phyloP scores from a whole-genome alignment of 2,797 vertebrate species.

The Pipistrellus kuhlii region DNA sequence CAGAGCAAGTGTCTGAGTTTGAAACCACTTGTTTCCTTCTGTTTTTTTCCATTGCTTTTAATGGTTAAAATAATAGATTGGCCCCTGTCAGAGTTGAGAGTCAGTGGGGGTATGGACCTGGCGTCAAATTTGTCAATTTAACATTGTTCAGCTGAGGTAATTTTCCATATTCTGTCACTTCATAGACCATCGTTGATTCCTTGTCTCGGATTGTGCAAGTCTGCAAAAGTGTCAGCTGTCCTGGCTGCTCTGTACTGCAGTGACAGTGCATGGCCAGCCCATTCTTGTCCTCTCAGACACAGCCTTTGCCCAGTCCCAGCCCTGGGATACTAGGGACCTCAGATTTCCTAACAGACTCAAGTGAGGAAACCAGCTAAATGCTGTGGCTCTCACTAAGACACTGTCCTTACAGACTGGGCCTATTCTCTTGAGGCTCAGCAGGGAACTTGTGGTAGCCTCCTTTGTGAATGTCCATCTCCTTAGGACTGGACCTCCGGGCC shows the following conservation, averaged over 20 bases:
- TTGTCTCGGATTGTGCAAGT: conserved; percentile 9
- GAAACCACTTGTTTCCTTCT: conserved; percentile 46
- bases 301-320: background rate
- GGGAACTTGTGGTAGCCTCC: background rate
- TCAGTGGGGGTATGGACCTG: background rate
- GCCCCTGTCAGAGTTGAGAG: background rate
- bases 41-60: background rate
- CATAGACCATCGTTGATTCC: background rate
- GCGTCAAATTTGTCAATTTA: background rate
- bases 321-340: background rate
- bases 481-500: background rate
- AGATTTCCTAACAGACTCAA: background rate
- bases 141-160: background rate
- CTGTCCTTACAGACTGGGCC: background rate
- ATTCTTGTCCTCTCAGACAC: background rate
- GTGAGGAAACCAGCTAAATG: background rate
- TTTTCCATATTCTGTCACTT: background rate
- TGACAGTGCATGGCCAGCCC: background rate
- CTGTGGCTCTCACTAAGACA: background rate
- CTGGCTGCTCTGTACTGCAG: background rate
- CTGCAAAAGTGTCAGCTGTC: conserved; percentile 14
- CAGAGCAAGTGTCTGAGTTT: background rate
- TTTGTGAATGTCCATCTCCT: background rate
- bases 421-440: background rate
- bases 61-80: background rate